phyloP scores from a whole-genome alignment of 2,113 vertebrate genomes.

The Gavia stellata region DNA sequence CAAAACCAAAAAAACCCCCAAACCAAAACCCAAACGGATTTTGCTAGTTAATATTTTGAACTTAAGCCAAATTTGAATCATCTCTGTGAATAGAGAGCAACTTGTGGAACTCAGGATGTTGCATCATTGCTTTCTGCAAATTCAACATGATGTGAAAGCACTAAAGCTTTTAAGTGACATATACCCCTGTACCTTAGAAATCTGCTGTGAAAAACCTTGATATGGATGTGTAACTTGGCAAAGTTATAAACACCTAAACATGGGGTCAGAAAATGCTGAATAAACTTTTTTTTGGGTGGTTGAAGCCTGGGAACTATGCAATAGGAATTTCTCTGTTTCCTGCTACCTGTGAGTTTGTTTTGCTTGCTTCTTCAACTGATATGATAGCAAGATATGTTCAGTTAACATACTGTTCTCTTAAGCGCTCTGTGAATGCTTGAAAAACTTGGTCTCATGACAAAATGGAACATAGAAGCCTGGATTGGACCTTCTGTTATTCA shows the following conservation, averaged over 20 bases:
- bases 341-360: not conserved
- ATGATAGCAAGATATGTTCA: not conserved
- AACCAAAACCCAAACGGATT: not conserved
- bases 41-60: not conserved
- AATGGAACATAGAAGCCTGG: not conserved
- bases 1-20: not conserved
- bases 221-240: fast-evolving
- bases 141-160: not conserved
- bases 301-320: not conserved
- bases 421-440: not conserved
- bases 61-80: not conserved
- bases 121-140: fast-evolving
- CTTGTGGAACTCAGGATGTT: not conserved
- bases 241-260: not conserved
- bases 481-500: not conserved
- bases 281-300: not conserved
- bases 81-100: not conserved
- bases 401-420: fast-evolving
- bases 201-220: not conserved
- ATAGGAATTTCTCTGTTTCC: not conserved
- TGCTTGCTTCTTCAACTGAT: not conserved
- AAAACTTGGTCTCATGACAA: not conserved
- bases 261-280: not conserved
- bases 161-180: not conserved
- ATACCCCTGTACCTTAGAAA: not conserved